These are phyloP conservation scores for Myxocyprinus asiaticus DNA, from an alignment of 2,113 vertebrate species.

Conservation along the genomic window DNA sequence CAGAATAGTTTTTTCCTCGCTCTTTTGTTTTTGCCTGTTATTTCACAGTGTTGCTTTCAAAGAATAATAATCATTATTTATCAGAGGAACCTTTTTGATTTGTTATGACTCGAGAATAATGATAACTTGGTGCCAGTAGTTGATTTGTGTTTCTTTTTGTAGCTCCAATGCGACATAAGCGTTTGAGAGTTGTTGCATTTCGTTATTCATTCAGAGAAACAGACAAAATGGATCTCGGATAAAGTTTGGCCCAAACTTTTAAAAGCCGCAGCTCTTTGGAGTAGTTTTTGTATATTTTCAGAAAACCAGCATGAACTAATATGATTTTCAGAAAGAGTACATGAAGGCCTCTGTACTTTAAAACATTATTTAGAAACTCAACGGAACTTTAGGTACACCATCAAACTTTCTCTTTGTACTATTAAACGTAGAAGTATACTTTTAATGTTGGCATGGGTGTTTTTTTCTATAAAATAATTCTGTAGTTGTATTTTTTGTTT, in stretches of 20 bases:
- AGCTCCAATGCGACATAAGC: not conserved
- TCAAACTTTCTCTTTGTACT: not conserved
- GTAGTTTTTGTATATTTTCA: not conserved
- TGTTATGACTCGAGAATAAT: slow-evolving; percentile 56
- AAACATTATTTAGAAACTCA: too few species aligned
- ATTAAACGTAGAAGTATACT: too few species aligned
- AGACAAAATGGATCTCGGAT: not conserved
- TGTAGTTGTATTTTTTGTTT: too few species aligned
- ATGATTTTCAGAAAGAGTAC: too few species aligned
- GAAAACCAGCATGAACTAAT: slow-evolving; percentile 2
- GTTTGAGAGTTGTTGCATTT: not conserved
- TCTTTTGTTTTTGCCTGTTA: slow-evolving; percentile 45
- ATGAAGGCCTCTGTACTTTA: not conserved
- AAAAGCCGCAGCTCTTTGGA: not conserved
- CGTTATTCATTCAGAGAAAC: not conserved
- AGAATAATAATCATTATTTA: slow-evolving; percentile 42
- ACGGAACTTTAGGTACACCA: not conserved
- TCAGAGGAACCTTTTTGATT: slow-evolving; percentile 41
- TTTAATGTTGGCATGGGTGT: too few species aligned
- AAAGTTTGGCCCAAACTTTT: not conserved
- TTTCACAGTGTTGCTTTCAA: slow-evolving; percentile 36
- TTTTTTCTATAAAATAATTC: too few species aligned
- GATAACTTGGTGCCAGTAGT: slow-evolving; percentile 47
- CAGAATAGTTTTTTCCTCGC: slow-evolving; percentile 59
- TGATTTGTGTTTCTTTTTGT: not conserved